Percentiles rank a stretch among this genome's conserved stretches.
Evolutionary conservation across 1,140 invertebrate species (phyloP).

Genomic region (Caenorhabditis tropicalis): DNA sequence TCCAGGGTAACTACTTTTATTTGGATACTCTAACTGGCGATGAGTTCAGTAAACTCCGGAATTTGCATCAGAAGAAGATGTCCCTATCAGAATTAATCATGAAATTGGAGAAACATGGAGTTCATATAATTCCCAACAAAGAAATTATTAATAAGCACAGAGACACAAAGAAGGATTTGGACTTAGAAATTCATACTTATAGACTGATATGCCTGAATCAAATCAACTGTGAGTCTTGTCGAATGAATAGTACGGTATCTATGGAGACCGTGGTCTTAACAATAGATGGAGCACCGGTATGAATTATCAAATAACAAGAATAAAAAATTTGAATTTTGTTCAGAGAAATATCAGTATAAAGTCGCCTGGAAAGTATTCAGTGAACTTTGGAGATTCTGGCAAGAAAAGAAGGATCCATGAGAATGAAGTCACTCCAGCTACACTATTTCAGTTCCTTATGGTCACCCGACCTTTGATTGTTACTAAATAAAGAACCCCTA

Average conservation of each 20-base stretch:
- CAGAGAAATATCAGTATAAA: slow-evolving; percentile 17
- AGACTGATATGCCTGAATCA: slow-evolving; percentile 4
- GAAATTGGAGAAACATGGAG: slow-evolving; percentile 40
- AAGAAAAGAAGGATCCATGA: neutral
- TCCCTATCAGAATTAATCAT: slow-evolving; percentile 43
- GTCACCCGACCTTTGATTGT: neutral
- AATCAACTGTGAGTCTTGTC: slow-evolving; percentile 8
- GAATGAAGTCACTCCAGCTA: neutral
- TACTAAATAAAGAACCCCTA: neutral
- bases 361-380: neutral
- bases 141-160: slow-evolving; percentile 41
- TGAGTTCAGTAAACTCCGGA: slow-evolving; percentile 49
- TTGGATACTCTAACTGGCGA: slow-evolving; percentile 48
- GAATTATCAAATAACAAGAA: neutral
- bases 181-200: slow-evolving; percentile 14
- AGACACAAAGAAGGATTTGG: slow-evolving; percentile 27
- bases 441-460: slow-evolving; percentile 9
- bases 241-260: neutral
- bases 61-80: slow-evolving; percentile 46
- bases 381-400: neutral
- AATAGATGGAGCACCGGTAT: neutral
- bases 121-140: slow-evolving; percentile 43
- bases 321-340: neutral
- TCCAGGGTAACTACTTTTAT: slow-evolving; percentile 28
- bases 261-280: neutral